These are phyloP conservation scores for Xiphophorus birchmanni DNA, from an alignment of 2,797 vertebrate species.

Conservation along the genomic window DNA sequence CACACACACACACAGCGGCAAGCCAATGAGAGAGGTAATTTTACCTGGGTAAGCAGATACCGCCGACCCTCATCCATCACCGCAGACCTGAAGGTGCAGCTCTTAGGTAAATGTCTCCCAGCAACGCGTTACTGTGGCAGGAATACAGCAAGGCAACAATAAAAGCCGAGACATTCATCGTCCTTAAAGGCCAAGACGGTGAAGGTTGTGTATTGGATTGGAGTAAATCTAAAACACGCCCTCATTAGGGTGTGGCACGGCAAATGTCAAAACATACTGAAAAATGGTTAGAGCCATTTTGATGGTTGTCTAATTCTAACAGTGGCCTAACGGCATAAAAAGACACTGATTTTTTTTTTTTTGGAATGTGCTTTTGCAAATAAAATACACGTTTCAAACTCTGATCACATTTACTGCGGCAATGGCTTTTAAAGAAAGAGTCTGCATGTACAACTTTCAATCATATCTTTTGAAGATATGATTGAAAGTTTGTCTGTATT, in stretches of 20 bases:
- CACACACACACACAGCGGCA: conserved; percentile 41
- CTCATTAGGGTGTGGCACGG: not conserved
- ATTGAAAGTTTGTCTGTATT: not conserved
- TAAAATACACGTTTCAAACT: not conserved
- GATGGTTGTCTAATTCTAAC: not conserved
- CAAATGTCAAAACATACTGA: not conserved
- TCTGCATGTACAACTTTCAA: not conserved
- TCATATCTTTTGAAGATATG: not conserved
- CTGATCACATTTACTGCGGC: not conserved
- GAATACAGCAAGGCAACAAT: conserved; percentile 32
- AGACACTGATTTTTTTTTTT: fast-evolving
- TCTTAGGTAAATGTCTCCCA: conserved; percentile 58
- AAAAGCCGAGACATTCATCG: conserved; percentile 6
- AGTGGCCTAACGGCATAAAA: not conserved
- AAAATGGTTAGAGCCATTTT: not conserved
- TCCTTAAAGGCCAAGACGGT: conserved; percentile 2
- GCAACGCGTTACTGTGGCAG: conserved; percentile 34
- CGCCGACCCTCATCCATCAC: conserved; percentile 56
- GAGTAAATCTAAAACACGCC: not conserved
- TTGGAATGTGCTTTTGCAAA: not conserved
- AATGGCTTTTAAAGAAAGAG: not conserved
- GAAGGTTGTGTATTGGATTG: not conserved
- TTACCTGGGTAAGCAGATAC: conserved; percentile 74
- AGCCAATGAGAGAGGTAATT: conserved; percentile 56
- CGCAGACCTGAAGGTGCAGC: conserved; percentile 20